Conservation (phyloP, 2,888 invertebrate genomes). For the Acronicta alni region DNA sequence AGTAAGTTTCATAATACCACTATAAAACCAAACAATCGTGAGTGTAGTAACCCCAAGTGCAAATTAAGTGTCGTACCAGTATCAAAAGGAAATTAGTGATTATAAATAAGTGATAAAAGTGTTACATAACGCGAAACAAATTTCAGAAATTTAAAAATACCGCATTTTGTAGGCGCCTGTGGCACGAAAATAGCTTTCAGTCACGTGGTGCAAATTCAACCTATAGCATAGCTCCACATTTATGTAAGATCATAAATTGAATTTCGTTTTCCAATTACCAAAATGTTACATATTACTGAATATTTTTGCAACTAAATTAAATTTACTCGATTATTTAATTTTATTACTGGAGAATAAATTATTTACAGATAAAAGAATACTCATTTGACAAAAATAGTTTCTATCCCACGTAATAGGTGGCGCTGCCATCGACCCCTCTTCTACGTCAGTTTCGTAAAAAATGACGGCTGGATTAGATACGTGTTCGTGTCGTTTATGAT, state of each 20-base stretch:
- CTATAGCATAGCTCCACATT: conserved; percentile 88
- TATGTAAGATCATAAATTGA: conserved; percentile 71
- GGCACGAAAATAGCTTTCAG: conserved; percentile 84
- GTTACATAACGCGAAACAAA: conserved; percentile 85
- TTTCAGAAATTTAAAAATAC: conserved; percentile 88
- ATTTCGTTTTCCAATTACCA: conserved; percentile 41
- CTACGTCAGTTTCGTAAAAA: conserved; percentile 87
- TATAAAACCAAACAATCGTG: conserved; percentile 74
- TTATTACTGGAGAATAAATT: conserved; percentile 16
- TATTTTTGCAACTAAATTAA: conserved; percentile 12
- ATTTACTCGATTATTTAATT: conserved; percentile 9
- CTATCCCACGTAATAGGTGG: conserved; percentile 71
- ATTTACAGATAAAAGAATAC: conserved; percentile 45
- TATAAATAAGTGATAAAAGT: conserved; percentile 81
- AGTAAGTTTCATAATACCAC: conserved; percentile 82
- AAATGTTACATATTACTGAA: conserved; percentile 11
- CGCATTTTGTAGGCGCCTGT: conserved; percentile 88
- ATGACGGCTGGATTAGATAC: conserved; percentile 89
- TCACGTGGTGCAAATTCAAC: conserved; percentile 87
- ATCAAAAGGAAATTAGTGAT: conserved; percentile 74
- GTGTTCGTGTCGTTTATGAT: conserved; percentile 89
- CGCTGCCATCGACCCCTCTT: conserved; percentile 70
- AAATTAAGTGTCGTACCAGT: conserved; percentile 73
- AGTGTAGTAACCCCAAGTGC: conserved; percentile 77
- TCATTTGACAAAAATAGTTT: conserved; percentile 67